phyloP scores from a whole-genome alignment of 2,113 vertebrate species.

The Oceanites oceanicus region DNA sequence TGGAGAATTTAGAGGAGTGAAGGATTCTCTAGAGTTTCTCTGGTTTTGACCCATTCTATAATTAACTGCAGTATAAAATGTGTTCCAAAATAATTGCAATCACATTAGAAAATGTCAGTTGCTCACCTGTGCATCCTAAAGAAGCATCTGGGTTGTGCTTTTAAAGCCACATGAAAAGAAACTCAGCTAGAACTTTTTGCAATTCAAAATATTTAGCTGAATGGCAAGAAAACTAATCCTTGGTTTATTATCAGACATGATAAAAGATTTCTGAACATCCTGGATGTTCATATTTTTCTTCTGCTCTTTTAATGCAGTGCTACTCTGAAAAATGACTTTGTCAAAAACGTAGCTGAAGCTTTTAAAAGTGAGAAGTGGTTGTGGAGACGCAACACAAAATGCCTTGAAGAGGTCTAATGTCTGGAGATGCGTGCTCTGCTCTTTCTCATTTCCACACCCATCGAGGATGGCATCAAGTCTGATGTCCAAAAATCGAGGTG shows the following conservation, averaged over 20 bases:
- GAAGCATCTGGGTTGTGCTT: neutral
- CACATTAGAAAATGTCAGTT: slow-evolving; percentile 21
- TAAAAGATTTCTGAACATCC: slow-evolving; percentile 22
- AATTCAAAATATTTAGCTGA: slow-evolving; percentile 46
- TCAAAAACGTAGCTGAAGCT: neutral
- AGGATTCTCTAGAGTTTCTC: neutral
- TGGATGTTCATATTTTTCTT: slow-evolving; percentile 34
- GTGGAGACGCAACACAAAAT: neutral
- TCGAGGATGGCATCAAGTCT: neutral
- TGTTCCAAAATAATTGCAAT: slow-evolving; percentile 27
- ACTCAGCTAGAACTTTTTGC: neutral
- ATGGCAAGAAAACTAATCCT: slow-evolving; percentile 31
- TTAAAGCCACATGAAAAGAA: slow-evolving; percentile 9
- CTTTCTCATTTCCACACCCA: neutral
- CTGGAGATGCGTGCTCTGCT: neutral
- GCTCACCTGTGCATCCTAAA: slow-evolving; percentile 10
- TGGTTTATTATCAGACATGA: slow-evolving; percentile 39
- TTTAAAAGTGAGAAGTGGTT: slow-evolving; percentile 9
- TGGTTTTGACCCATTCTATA: neutral
- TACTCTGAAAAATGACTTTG: slow-evolving; percentile 47
- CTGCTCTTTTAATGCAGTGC: slow-evolving; percentile 31
- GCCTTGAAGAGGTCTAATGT: neutral
- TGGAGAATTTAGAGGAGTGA: neutral
- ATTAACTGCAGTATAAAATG: neutral
- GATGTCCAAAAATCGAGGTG: neutral